Conservation (phyloP, 1,140 invertebrate species). For the Platorchestia sp. region DNA sequence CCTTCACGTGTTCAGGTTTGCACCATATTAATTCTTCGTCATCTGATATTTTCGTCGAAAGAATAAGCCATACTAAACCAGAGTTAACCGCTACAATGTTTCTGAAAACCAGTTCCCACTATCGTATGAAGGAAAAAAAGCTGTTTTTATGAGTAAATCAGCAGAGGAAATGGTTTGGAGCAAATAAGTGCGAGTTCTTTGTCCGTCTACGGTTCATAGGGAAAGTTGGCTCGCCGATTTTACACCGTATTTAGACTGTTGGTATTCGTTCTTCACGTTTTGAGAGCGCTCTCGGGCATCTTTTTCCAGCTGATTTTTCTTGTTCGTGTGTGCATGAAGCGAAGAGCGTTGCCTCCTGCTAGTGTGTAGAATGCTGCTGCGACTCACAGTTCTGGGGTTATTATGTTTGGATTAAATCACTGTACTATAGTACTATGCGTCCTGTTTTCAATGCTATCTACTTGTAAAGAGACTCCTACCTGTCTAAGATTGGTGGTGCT, state of each 20-base stretch:
- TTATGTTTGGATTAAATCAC: conserved; percentile 29
- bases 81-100: neutral
- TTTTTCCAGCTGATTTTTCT: neutral
- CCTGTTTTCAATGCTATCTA: conserved; percentile 8
- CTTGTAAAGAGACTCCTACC: conserved; percentile 37
- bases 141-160: neutral
- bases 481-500: conserved; percentile 27
- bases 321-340: conserved; percentile 21
- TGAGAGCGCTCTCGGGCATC: neutral
- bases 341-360: conserved; percentile 15
- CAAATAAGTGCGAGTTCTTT: neutral
- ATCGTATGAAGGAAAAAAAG: neutral
- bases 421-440: conserved; percentile 55
- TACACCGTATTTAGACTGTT: conserved; percentile 1
- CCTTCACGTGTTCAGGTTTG: neutral
- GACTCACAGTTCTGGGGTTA: conserved; percentile 21
- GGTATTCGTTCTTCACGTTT: conserved; percentile 1
- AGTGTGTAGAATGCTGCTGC: conserved; percentile 15
- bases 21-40: neutral
- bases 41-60: neutral
- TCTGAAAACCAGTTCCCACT: neutral
- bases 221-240: neutral
- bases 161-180: neutral
- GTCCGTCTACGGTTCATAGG: neutral
- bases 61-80: neutral